Percentiles rank a stretch among this genome's conserved stretches.
These are phyloP conservation scores for Acanthisitta chloris DNA, from an alignment of 2,113 vertebrate genomes.

Conservation along the genomic window DNA sequence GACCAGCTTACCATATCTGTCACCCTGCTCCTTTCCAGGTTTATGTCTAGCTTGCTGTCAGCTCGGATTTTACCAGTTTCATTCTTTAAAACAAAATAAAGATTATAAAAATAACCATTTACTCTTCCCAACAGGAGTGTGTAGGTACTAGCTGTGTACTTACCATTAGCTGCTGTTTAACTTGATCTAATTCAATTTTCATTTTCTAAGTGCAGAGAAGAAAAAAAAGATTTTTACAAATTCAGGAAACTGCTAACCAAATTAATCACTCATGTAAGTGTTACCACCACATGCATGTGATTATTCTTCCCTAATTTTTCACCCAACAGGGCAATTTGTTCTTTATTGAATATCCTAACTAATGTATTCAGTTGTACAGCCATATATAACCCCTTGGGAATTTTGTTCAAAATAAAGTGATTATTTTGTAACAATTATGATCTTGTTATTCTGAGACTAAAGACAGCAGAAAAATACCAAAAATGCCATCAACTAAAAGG, in stretches of 20 bases:
- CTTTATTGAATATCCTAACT: neutral
- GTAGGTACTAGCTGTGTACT: constrained; percentile 52
- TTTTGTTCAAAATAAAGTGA: neutral
- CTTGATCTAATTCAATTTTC: constrained; percentile 91
- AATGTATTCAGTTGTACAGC: neutral
- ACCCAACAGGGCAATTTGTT: neutral
- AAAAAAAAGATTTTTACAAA: neutral
- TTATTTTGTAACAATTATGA: neutral
- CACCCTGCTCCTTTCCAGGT: constrained; percentile 90
- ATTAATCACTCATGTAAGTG: neutral
- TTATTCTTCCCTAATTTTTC: neutral
- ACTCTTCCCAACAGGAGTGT: neutral
- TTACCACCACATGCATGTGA: neutral
- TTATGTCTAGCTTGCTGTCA: constrained; percentile 92
- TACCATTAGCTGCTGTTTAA: constrained; percentile 86
- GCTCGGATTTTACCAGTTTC: constrained; percentile 86
- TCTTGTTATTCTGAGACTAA: neutral
- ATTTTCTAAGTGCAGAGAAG: constrained; percentile 84
- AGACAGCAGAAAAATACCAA: neutral
- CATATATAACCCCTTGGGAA: neutral
- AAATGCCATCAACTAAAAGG: neutral
- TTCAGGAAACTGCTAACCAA: neutral
- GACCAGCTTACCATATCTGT: constrained; percentile 83
- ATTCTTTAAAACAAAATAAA: constrained; percentile 77
- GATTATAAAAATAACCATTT: neutral